These are phyloP conservation scores for Pempheris klunzingeri DNA, from an alignment of 2,797 vertebrate species.

Conservation along the genomic window DNA sequence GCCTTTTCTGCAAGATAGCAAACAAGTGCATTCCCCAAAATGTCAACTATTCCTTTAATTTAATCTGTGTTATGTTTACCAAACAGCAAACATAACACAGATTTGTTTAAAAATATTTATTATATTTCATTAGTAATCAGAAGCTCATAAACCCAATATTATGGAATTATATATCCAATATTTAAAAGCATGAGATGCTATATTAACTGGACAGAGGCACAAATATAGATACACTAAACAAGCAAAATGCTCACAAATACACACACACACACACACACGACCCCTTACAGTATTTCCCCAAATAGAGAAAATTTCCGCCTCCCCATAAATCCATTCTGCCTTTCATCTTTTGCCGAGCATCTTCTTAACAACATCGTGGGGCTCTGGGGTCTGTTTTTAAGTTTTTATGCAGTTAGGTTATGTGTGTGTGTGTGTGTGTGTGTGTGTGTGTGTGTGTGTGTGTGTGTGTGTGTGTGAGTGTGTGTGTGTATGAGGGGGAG, in stretches of 20 bases:
- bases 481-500: neutral
- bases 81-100: neutral
- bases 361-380: conserved; percentile 62
- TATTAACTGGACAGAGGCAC: neutral
- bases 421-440: conserved; percentile 25
- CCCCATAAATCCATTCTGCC: conserved; percentile 60
- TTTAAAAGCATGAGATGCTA: conserved; percentile 2
- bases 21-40: neutral
- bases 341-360: conserved; percentile 67
- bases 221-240: neutral
- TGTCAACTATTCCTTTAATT: neutral
- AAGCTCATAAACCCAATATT: neutral
- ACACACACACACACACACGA: conserved; percentile 13
- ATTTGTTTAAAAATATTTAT: neutral
- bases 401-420: conserved; percentile 59
- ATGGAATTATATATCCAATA: conserved; percentile 6
- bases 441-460: conserved; percentile 31
- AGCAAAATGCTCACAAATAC: neutral
- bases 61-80: too few relatives aligned
- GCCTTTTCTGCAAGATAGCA: neutral
- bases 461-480: conserved; percentile 17
- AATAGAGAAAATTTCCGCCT: conserved; percentile 53
- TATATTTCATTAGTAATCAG: too few relatives aligned
- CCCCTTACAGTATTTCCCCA: conserved; percentile 30
- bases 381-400: conserved; percentile 64